Evolutionary conservation across 1,140 invertebrate genomes (phyloP), one percentile per base, ranked within the genome.

Genomic region (Neodiprion pinetum): DNA sequence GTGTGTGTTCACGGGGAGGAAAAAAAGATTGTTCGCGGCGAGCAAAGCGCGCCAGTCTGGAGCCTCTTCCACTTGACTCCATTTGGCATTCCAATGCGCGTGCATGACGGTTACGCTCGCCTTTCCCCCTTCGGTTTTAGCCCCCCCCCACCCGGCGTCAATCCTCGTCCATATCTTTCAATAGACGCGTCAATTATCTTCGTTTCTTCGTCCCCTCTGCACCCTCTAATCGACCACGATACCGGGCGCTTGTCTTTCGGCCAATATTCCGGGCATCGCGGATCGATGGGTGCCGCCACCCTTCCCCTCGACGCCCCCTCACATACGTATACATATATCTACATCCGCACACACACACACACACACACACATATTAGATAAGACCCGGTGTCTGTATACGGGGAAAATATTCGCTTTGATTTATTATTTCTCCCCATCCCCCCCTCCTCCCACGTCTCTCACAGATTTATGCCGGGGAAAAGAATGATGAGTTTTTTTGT

Each of bases 41-140:
- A 53, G 50, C 50, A n/a, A 53, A 53, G 10, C 50, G 50, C 53
- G 53, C 53, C 53, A 61, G 53, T 7, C 53, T 61, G 53, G 53
- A 61, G 53, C 53, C 53, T 61, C 53, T 61, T 61, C 53, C 53
- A 61, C 53, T 61, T 61, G 53, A 61, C 53, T 61, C 53, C 53
- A 61, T 61, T 61, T 61, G 53, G 53, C 53, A 61, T 9, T 61
- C 53, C 53, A 17, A 14, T 8, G 53, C 53, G 11, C 11, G 11
- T 61, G 28, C 5, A 40, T 40, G 28, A 5, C 5, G 53, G 5
- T 61, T 17, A 17, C 53, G 11, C 53, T 61, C 5, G 53, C 53
- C 53, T 61, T 40, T 40, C 1, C 28, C 28, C 28, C 28, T 5
- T 40, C 28, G 28, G 1, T 40, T 40, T 40, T 40, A 40, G 28